Percentiles rank a stretch among this genome's conserved stretches.
These are phyloP conservation scores for Keiferia lycopersicella DNA, from an alignment of 2,888 invertebrate genomes.

Conservation along the genomic window DNA sequence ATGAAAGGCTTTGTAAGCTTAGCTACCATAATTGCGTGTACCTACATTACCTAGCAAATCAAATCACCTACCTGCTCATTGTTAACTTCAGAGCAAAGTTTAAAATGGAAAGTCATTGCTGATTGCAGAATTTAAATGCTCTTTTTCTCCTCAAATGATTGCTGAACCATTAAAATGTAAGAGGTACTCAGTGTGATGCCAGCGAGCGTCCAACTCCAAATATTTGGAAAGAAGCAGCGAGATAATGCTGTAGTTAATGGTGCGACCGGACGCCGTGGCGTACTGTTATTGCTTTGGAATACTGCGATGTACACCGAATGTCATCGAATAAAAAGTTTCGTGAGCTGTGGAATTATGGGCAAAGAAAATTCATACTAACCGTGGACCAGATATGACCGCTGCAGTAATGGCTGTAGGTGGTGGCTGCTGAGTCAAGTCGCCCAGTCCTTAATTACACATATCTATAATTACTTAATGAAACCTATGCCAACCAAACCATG, in stretches of 20 bases:
- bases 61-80: too few species aligned
- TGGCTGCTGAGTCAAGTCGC: too few species aligned
- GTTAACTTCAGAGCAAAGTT: too few species aligned
- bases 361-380: too few species aligned
- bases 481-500: too few species aligned
- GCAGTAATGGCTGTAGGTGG: too few species aligned
- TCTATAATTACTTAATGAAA: too few species aligned
- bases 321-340: background rate
- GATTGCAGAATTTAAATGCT: background rate
- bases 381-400: too few species aligned
- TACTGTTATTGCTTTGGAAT: conserved; percentile 60
- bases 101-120: background rate
- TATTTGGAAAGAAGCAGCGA: conserved; percentile 64
- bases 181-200: conserved; percentile 36
- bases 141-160: background rate
- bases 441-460: too few species aligned
- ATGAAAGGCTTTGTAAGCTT: too few species aligned
- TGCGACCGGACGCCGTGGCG: conserved; percentile 57
- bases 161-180: conserved; percentile 27
- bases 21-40: too few species aligned
- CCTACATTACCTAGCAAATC: too few species aligned
- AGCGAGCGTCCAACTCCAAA: conserved; percentile 62
- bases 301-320: conserved; percentile 40
- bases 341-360: conserved; percentile 12
- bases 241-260: conserved; percentile 70